Percentiles rank a stretch among this genome's conserved stretches.
These are phyloP conservation scores for Physocephala rufipes DNA, from an alignment of 2,888 invertebrate species.

Conservation along the genomic window DNA sequence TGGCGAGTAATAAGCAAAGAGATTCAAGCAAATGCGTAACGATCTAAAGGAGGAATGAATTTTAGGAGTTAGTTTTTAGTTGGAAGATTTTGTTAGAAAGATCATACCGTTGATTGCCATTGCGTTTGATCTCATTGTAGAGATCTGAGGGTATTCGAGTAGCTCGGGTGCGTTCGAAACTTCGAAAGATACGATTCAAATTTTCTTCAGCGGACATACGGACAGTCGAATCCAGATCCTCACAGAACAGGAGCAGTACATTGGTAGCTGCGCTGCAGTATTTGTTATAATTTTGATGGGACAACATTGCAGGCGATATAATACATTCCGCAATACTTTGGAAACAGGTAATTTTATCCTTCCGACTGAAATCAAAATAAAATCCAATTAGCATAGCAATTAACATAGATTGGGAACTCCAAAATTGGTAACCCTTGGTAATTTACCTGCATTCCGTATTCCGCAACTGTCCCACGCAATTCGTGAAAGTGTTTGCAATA, in stretches of 20 bases:
- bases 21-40: conserved; percentile 78
- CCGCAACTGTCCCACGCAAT: conserved; percentile 61
- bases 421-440: conserved; percentile 16
- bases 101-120: conserved; percentile 69
- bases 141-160: conserved; percentile 81
- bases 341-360: conserved; percentile 79
- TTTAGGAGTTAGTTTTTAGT: neutral
- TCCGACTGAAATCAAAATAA: conserved; percentile 68
- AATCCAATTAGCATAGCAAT: too few species aligned
- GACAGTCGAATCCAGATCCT: conserved; percentile 81
- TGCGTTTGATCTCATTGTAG: conserved; percentile 83
- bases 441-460: conserved; percentile 66
- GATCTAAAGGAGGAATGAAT: conserved; percentile 67
- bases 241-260: conserved; percentile 75
- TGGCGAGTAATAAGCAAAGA: conserved; percentile 80
- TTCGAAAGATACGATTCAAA: conserved; percentile 79
- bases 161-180: conserved; percentile 74
- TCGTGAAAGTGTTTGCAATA: conserved; percentile 57
- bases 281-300: conserved; percentile 71
- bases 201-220: conserved; percentile 85
- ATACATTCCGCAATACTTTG: conserved; percentile 78
- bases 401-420: neutral
- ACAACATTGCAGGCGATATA: conserved; percentile 63
- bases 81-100: neutral
- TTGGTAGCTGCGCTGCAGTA: conserved; percentile 77